These are phyloP conservation scores for Sebastes miniatus DNA, from an alignment of 2,797 vertebrate species.

Conservation along the genomic window DNA sequence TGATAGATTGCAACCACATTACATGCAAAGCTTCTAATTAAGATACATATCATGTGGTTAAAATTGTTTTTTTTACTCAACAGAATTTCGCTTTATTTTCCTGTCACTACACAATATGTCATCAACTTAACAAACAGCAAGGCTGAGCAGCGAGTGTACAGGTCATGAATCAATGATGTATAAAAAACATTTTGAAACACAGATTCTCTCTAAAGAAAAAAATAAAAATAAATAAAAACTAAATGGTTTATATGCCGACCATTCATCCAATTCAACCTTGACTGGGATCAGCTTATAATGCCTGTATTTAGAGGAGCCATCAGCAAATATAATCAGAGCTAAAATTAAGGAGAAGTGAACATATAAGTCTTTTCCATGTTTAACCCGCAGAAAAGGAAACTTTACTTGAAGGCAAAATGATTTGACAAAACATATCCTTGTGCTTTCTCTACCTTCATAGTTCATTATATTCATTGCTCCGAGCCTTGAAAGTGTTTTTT, in stretches of 20 bases:
- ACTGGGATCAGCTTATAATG: background rate
- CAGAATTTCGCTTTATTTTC: background rate
- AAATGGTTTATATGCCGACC: background rate
- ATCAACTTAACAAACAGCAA: background rate
- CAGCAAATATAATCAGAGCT: constrained; percentile 8
- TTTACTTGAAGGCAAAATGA: constrained; percentile 15
- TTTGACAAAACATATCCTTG: constrained; percentile 42
- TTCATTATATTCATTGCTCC: constrained; percentile 37
- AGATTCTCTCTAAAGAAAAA: background rate
- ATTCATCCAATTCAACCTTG: constrained; percentile 23
- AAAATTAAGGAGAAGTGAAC: constrained; percentile 1
- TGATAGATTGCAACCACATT: background rate
- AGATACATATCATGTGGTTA: background rate
- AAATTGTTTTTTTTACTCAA: background rate
- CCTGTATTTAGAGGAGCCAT: constrained; percentile 2
- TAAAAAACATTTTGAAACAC: background rate
- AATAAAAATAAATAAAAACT: background rate
- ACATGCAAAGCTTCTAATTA: background rate
- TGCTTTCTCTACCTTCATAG: constrained; percentile 29
- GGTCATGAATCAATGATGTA: background rate
- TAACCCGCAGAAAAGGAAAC: constrained; percentile 26
- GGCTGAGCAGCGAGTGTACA: background rate
- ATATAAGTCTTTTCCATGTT: constrained; percentile 21
- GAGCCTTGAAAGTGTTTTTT: constrained; percentile 38
- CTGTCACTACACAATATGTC: background rate